Conservation (phyloP, 92 coral and sea anemone genomes). For the Chrysogorgia sp. region DNA sequence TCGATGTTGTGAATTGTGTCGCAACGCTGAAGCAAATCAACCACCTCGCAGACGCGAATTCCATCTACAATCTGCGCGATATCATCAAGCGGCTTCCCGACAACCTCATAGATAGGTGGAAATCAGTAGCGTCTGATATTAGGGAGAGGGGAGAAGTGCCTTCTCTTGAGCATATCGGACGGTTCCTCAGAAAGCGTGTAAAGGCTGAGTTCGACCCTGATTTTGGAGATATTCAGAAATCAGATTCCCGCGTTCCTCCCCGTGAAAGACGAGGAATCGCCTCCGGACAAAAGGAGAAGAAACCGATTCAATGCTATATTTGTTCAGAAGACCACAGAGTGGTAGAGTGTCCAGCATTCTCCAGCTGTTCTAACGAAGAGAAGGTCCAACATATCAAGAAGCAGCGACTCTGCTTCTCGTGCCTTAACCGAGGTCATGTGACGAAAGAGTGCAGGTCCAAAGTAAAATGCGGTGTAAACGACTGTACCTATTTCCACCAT, state of each 20-base stretch:
- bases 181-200: background rate
- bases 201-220: constrained; percentile 12
- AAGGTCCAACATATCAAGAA: constrained; percentile 12
- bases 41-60: constrained; percentile 45
- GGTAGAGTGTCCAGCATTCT: constrained; percentile 41
- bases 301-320: constrained; percentile 12
- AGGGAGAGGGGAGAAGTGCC: constrained; percentile 11
- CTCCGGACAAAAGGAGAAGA: background rate
- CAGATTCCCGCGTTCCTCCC: background rate
- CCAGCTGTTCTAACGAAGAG: background rate
- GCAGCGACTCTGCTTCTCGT: constrained; percentile 15
- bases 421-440: constrained; percentile 38
- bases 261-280: constrained; percentile 44
- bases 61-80: constrained; percentile 5
- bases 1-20: constrained; percentile 53
- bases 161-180: background rate
- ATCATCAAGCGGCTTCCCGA: constrained; percentile 16
- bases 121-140: background rate
- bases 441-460: constrained; percentile 48
- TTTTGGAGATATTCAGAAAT: constrained; percentile 18
- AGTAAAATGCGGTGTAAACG: constrained; percentile 48
- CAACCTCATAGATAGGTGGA: constrained; percentile 11
- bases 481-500: constrained; percentile 50
- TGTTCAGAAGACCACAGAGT: constrained; percentile 43
- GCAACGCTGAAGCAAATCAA: constrained; percentile 44